A percentile compares a stretch with the other conserved stretches of the same genome.
Evolutionary conservation across 2,888 invertebrate genomes (phyloP).

Genomic region (Pycnomerus fuliginosus): DNA sequence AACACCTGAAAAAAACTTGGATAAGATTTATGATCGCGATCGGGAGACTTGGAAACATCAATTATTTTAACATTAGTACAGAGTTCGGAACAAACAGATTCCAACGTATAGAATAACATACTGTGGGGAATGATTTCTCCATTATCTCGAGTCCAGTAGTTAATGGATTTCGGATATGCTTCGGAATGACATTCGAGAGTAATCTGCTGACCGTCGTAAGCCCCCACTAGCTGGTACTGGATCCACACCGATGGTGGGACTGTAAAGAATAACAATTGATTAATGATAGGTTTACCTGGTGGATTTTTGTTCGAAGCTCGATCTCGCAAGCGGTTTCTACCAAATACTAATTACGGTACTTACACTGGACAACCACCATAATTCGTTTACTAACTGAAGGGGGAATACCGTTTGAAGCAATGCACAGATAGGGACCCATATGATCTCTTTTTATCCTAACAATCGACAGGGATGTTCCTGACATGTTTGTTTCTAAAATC

Average conservation of each 20-base stretch:
- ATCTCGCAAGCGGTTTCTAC: no score
- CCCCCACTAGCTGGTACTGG: slow-evolving; percentile 80
- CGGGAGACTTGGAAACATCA: slow-evolving; percentile 3
- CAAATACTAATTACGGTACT: no score
- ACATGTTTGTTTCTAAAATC: slow-evolving; percentile 53
- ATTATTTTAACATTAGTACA: slow-evolving; percentile 7
- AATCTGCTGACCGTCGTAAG: slow-evolving; percentile 70
- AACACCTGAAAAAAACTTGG: slow-evolving; percentile 52
- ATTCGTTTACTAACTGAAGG: slow-evolving; percentile 88
- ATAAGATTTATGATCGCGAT: not conserved
- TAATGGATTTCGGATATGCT: slow-evolving; percentile 82
- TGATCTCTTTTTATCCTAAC: slow-evolving; percentile 71
- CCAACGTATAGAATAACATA: no score
- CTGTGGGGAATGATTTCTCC: slow-evolving; percentile 77
- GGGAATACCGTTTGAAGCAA: slow-evolving; percentile 81
- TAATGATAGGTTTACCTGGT: no score
- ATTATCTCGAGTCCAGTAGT: slow-evolving; percentile 78
- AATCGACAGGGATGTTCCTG: slow-evolving; percentile 68
- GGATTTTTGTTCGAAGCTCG: no score
- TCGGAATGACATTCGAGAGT: slow-evolving; percentile 81
- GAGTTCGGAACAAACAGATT: no score
- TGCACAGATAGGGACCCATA: slow-evolving; percentile 80
- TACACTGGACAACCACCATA: slow-evolving; percentile 80
- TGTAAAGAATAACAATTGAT: slow-evolving; percentile 49
- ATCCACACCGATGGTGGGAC: slow-evolving; percentile 85